Percentiles rank a stretch among this genome's conserved stretches.
Evolutionary conservation across 2,797 vertebrate species (phyloP).

Genomic region (Rhincodon typus): DNA sequence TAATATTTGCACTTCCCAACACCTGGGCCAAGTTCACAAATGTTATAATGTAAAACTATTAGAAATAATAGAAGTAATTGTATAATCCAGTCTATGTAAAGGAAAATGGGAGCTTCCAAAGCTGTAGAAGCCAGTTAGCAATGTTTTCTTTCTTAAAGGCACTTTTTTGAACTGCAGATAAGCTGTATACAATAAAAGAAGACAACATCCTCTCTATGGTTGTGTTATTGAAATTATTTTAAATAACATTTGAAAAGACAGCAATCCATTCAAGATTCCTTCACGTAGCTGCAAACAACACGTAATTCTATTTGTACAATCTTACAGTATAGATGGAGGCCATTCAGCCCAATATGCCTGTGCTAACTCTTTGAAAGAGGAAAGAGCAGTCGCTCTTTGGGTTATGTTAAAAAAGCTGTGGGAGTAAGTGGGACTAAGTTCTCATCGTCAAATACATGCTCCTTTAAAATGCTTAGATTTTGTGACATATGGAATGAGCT

Average conservation of each 20-base stretch:
- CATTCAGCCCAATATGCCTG: background rate
- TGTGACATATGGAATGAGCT: background rate
- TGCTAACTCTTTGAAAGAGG: background rate
- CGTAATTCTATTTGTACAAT: background rate
- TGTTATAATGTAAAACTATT: background rate
- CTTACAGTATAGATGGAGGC: background rate
- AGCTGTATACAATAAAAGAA: background rate
- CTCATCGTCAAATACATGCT: background rate
- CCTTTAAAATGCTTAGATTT: background rate
- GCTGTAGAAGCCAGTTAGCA: background rate
- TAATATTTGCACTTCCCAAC: background rate
- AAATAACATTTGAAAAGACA: no score
- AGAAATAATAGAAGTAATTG: background rate
- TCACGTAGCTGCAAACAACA: background rate
- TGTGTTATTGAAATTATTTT: background rate
- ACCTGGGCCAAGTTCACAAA: background rate
- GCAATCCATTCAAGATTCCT: no score
- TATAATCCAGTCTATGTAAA: background rate
- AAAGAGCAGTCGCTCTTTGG: no score
- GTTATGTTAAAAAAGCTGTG: no score
- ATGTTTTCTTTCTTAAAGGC: background rate
- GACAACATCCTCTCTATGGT: background rate
- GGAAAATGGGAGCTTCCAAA: background rate
- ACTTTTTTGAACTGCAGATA: background rate
- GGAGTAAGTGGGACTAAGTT: no score